These are phyloP conservation scores for Tipula vernalis DNA, from an alignment of 2,888 invertebrate species.

Conservation along the genomic window DNA sequence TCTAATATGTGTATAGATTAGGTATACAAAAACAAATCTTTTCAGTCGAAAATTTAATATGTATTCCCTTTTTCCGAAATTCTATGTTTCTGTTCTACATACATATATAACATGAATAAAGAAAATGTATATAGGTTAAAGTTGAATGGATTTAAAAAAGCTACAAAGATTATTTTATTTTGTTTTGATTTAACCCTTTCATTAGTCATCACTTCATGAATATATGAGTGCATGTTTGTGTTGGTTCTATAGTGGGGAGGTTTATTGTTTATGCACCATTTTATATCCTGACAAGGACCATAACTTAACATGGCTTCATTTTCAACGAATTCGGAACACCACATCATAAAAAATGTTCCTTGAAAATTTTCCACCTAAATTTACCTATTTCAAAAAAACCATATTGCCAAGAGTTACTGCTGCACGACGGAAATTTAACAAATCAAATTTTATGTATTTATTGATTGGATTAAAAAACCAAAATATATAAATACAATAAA, in stretches of 20 bases:
- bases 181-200: not conserved
- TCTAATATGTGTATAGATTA: not conserved
- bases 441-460: not conserved
- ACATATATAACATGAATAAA: not conserved
- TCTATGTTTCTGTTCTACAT: not conserved
- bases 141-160: not conserved
- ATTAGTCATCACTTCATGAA: not conserved
- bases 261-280: not conserved
- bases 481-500: not conserved
- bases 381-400: not conserved
- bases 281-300: not conserved
- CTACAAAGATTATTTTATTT: not conserved
- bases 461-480: not conserved
- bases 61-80: not conserved
- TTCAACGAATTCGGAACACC: not conserved
- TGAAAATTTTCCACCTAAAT: not conserved
- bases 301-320: not conserved
- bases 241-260: not conserved
- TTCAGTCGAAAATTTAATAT: not conserved
- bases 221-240: not conserved
- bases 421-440: not conserved
- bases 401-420: not conserved
- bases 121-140: not conserved
- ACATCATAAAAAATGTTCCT: not conserved
- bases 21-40: not conserved